phyloP scores from a whole-genome alignment of 2,797 vertebrate species.

The Enteromius mattozi region DNA sequence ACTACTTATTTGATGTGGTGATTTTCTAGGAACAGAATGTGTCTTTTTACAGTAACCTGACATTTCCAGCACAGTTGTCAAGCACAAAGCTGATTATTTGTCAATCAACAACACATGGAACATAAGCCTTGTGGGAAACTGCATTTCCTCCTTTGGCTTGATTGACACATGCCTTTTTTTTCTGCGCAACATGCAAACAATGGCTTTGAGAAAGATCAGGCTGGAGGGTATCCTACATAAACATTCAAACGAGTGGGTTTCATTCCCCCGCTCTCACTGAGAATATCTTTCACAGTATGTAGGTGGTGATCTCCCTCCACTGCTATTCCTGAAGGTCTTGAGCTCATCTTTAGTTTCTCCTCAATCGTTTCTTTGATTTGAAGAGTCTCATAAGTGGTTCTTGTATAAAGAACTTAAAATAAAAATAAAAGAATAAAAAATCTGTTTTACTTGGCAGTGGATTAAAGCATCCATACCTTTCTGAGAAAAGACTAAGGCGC shows the following conservation, averaged over 20 bases:
- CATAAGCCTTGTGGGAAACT: constrained; percentile 58
- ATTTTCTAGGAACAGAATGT: constrained; percentile 10
- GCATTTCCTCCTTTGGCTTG: constrained; percentile 48
- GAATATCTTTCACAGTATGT: constrained; percentile 24
- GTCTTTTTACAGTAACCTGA: neutral
- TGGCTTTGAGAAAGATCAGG: constrained; percentile 37
- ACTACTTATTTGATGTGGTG: neutral
- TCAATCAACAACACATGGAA: constrained; percentile 36
- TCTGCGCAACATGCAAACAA: constrained; percentile 45
- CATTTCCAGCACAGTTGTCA: neutral
- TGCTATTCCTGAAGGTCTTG: neutral
- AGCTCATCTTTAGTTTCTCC: constrained; percentile 10
- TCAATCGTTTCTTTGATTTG: neutral
- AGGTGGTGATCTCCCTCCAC: constrained; percentile 10
- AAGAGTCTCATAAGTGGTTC: neutral
- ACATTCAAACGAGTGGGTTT: neutral
- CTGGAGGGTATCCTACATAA: constrained; percentile 43
- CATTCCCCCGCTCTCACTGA: constrained; percentile 9
- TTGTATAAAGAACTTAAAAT: neutral
- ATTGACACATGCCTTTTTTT: constrained; percentile 45
- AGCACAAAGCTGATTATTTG: constrained; percentile 12
- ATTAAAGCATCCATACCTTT: constrained; percentile 27
- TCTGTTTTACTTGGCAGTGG: constrained; percentile 31
- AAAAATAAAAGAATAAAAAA: neutral
- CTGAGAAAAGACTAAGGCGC: neutral